Evolutionary conservation across 2,797 vertebrate genomes (phyloP).

Genomic region (Xiphophorus birchmanni): DNA sequence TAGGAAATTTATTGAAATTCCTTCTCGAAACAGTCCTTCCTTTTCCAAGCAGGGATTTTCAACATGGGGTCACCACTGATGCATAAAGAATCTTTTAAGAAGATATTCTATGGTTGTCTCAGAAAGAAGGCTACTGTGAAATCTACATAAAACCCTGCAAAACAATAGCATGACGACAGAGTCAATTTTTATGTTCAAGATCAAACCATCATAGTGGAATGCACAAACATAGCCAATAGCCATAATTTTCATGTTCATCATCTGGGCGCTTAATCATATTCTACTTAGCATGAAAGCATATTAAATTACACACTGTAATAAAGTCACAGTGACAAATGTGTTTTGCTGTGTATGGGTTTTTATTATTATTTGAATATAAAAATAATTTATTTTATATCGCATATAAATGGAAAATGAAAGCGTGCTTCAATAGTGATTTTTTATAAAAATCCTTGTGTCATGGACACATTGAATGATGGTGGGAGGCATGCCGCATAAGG

Average conservation of each 20-base stretch:
- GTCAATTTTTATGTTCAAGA: constrained; percentile 10
- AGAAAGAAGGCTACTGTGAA: constrained; percentile 23
- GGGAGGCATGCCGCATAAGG: background rate
- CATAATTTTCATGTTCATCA: background rate
- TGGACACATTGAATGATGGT: background rate
- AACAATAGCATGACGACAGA: constrained; percentile 20
- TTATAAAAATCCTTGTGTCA: background rate
- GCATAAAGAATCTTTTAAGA: constrained; percentile 68
- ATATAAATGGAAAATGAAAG: background rate
- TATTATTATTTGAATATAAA: background rate
- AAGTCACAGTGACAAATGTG: background rate
- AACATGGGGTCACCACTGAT: constrained; percentile 47
- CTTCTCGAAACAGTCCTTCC: constrained; percentile 1
- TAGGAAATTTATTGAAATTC: constrained; percentile 41
- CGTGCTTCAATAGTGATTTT: background rate
- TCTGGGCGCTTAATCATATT: background rate
- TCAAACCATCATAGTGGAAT: background rate
- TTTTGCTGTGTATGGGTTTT: background rate
- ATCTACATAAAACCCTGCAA: constrained; percentile 33
- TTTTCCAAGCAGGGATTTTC: constrained; percentile 46
- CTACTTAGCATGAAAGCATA: background rate
- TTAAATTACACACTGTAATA: background rate
- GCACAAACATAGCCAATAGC: background rate
- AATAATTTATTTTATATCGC: too few species aligned
- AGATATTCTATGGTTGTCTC: constrained; percentile 50